Evolutionary conservation across 2,113 vertebrate genomes (phyloP).

Genomic region (Cephalopholis sonnerati): DNA sequence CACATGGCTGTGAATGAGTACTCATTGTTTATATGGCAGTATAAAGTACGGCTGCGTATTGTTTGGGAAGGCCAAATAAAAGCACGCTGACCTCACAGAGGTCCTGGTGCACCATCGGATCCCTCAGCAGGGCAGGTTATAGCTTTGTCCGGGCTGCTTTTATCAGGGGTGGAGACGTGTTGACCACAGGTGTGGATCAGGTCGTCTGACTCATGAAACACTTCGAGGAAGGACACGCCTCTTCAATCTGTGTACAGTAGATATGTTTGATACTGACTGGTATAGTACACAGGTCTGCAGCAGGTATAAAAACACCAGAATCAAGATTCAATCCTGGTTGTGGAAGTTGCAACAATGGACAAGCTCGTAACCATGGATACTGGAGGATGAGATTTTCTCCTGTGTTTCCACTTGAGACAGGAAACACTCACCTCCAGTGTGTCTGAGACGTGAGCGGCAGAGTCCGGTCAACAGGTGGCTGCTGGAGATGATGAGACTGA

Average conservation of each 20-base stretch:
- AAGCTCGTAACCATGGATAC: slow-evolving; percentile 47
- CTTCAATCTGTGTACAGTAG: background rate
- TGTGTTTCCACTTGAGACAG: slow-evolving; percentile 27
- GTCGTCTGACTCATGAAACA: background rate
- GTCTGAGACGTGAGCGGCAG: slow-evolving; percentile 7
- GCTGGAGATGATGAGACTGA: background rate
- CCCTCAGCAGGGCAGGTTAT: background rate
- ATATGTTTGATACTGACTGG: background rate
- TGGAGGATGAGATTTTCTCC: slow-evolving; percentile 30
- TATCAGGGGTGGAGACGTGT: slow-evolving; percentile 25
- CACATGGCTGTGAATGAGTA: background rate
- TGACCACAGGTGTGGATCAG: slow-evolving; percentile 13
- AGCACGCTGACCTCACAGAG: background rate
- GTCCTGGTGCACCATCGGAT: background rate
- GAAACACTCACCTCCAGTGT: slow-evolving; percentile 33
- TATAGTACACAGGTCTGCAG: background rate
- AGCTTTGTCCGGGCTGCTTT: background rate
- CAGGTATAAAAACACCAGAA: background rate
- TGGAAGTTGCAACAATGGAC: background rate
- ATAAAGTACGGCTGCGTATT: background rate
- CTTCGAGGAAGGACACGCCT: background rate
- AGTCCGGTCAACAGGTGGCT: slow-evolving; percentile 13
- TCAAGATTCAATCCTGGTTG: background rate
- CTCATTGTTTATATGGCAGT: background rate
- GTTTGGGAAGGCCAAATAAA: background rate